A percentile compares a stretch with the other conserved stretches of the same genome.
These are phyloP conservation scores for Scytalopus superciliaris DNA, from an alignment of 2,113 vertebrate species.

Conservation along the genomic window DNA sequence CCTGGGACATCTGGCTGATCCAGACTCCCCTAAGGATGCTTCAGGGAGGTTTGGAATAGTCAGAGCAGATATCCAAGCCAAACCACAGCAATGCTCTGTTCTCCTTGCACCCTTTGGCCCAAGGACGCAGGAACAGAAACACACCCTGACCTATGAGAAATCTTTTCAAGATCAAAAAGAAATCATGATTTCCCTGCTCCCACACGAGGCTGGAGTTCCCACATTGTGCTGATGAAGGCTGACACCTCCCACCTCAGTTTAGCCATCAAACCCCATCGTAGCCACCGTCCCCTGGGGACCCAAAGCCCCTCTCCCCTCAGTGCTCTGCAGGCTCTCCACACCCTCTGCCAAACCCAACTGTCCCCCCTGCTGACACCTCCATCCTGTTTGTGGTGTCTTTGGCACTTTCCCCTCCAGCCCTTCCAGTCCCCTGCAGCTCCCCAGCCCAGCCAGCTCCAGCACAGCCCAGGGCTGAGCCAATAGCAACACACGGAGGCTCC, in stretches of 20 bases:
- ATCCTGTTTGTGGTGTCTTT: constrained; percentile 40
- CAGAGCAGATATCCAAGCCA: not conserved
- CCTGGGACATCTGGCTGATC: not conserved
- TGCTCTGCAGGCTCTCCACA: not conserved
- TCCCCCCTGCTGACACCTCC: not conserved
- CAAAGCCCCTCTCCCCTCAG: not conserved
- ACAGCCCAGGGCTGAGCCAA: not conserved
- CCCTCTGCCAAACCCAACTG: constrained; percentile 3
- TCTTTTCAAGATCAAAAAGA: too few species aligned
- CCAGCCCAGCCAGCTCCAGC: not conserved
- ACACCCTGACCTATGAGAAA: not conserved
- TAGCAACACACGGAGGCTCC: not conserved
- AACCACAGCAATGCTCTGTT: not conserved
- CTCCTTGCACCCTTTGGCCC: not conserved
- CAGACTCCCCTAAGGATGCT: not conserved
- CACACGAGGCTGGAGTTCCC: rapidly evolving
- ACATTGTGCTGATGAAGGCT: not conserved
- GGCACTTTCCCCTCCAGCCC: not conserved
- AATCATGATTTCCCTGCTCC: rapidly evolving
- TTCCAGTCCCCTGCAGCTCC: not conserved
- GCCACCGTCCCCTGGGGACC: not conserved
- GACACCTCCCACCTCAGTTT: not conserved
- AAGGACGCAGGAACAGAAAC: not conserved
- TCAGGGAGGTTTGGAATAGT: not conserved
- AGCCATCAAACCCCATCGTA: not conserved